Evolutionary conservation across 2,888 invertebrate genomes (phyloP), one percentile per base, ranked within the genome.

Genomic region (Dichetophora obliterata): DNA sequence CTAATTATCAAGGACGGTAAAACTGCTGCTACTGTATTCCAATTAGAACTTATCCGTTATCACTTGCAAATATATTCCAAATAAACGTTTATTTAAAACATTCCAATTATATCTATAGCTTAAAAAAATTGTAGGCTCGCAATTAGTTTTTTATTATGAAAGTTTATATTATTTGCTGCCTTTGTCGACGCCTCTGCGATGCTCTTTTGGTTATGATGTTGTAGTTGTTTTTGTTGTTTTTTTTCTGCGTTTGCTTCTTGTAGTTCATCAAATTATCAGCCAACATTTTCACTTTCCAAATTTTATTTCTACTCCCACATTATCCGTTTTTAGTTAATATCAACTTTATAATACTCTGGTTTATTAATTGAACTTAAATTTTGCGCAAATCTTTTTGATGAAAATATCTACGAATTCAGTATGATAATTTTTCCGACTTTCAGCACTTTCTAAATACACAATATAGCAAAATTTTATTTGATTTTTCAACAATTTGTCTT

Each of bases 271-370:
- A 77, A 76, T 73, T 76, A 65, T 77, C 80, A 78, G 80, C 52
- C 27, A 82, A 81, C 78, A 78, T 76, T 76, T 78, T 78, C 70
- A 75, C 76, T 75, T 76, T 61, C 63, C 76, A 19, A 76, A 74
- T 63, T 70, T 57, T 43, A 14, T 52, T n/a, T 27, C 70, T 37
- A 54, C 27, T 50, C 37, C 31, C 34, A 66, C 65, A 34, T 63
- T 63, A n/a, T 43, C 43, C 1, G 43, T 11, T 43, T 43, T 11
- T 43, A 50, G 50, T 73, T 31, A 73, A 63, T 31, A 50, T 48
- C 65, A 31, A 9, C n/a, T 50, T 65, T 34, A 22, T 31, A n/a
- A 24, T 11, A 22, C 31, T 48, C 24, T 61, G 43, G 14, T 52
- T 52, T n/a, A n/a, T 19, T 27, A 34, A 2, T 52, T 43, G 31